Evolutionary conservation across 2,797 vertebrate genomes (phyloP), one percentile per base, ranked within the genome.

Genomic region (Semotilus atromaculatus): DNA sequence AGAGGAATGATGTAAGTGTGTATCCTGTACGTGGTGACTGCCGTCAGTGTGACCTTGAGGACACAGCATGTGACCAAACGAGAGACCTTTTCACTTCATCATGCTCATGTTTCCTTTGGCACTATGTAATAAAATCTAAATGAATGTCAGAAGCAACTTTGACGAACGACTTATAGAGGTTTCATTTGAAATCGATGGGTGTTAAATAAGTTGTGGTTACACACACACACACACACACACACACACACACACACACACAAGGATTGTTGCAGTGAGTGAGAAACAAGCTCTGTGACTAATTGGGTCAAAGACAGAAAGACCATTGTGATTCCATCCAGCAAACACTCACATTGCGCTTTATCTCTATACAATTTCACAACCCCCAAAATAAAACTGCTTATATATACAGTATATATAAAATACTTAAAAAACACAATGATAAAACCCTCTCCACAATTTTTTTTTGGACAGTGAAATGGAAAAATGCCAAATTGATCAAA

Each of bases 101-200:
- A 21, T 38, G 13, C 7, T 68, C 78, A 48, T 13, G 19, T 66
- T 67, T 66, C 71, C 26, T 51, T 29, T 74, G 23, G 71, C 48
- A 55, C 73, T 34, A 7, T 23, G n/a, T 53, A 53, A 58, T 72
- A 45, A 60, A 31, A 11, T 71, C 51, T n/a, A 80, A 53, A 76
- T 74, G 29, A 88, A 85, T 83, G 86, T 77, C 62, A 86, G 89
- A 87, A 78, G 71, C 81, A 83, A 84, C 86, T 86, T 68, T 79
- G 21, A 70, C 77, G 8, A 58, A 40, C 10, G 51, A 55, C 48
- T 55, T 70, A 21, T 55, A 53, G 21, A 74, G 67, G 51, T 53
- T 76, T 83, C 10, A 53, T 76, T 66, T 10, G 10, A 76, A 67
- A 29, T 0, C 6, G 14, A 76, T 21, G 45, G 18, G 26, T 74